Percentiles rank a stretch among this genome's conserved stretches.
These are phyloP conservation scores for Papilio machaon DNA, from an alignment of 1,140 invertebrate species.

Conservation along the genomic window DNA sequence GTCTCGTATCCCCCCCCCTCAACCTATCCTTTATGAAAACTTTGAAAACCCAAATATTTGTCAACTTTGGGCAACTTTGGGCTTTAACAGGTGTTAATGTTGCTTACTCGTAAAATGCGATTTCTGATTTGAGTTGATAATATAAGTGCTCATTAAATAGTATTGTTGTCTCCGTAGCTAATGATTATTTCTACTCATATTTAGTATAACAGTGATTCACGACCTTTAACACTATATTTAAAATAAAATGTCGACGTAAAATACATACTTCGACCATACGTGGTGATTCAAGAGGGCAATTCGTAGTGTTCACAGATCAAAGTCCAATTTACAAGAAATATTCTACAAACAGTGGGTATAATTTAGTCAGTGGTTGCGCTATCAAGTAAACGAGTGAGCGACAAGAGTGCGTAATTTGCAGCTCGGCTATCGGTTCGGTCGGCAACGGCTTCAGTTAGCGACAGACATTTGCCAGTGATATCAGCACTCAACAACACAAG, in stretches of 20 bases:
- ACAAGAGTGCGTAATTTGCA: constrained; percentile 20
- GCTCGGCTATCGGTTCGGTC: not conserved
- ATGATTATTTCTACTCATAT: constrained; percentile 13
- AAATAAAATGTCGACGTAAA: not conserved
- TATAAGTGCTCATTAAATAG: not conserved
- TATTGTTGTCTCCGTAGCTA: not conserved
- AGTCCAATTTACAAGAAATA: constrained; percentile 32
- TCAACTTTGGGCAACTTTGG: not conserved
- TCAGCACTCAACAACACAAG: not conserved
- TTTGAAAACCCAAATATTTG: not conserved
- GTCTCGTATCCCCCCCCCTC: not conserved
- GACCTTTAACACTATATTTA: not conserved
- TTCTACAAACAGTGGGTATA: constrained; percentile 20
- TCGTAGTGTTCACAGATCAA: constrained; percentile 4
- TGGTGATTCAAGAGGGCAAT: constrained; percentile 3
- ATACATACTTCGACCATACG: not conserved
- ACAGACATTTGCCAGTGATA: constrained; percentile 25
- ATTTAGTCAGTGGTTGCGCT: not conserved
- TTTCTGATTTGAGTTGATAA: not conserved
- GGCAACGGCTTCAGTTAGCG: constrained; percentile 31
- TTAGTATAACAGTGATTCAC: constrained; percentile 26
- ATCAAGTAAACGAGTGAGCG: constrained; percentile 9
- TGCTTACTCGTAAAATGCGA: not conserved
- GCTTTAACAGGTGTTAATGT: not conserved
- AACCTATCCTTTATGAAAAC: not conserved